These are phyloP conservation scores for Aphis craccivora DNA, from an alignment of 1,140 invertebrate species.

Conservation along the genomic window DNA sequence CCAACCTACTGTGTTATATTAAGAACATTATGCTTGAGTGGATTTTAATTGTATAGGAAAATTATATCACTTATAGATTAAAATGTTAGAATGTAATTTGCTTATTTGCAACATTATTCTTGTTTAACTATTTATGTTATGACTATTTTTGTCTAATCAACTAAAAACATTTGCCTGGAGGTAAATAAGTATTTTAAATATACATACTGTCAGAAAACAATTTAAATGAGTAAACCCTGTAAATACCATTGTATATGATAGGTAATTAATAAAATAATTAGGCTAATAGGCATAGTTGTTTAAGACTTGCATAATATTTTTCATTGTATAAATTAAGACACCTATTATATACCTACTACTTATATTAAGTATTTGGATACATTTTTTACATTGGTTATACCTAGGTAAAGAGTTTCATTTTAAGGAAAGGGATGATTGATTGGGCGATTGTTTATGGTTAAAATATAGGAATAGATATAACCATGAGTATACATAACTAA, in stretches of 20 bases:
- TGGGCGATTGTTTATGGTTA: too few species aligned
- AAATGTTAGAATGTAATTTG: background rate
- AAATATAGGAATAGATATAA: too few species aligned
- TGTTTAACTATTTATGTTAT: background rate
- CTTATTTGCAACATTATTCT: background rate
- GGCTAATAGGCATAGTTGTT: background rate
- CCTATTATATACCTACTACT: background rate
- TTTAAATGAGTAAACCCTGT: background rate
- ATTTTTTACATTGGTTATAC: background rate
- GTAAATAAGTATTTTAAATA: background rate
- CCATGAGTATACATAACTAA: background rate
- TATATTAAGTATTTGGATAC: background rate
- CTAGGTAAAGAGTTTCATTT: background rate
- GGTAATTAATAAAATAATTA: conserved; percentile 30
- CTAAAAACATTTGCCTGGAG: background rate
- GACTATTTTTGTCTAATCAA: background rate
- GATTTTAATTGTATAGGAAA: background rate
- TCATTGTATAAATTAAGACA: background rate
- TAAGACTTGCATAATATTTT: background rate
- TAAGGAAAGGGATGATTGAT: too few species aligned
- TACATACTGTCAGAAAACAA: background rate
- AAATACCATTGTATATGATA: background rate
- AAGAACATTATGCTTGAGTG: background rate
- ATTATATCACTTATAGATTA: conserved; percentile 4
- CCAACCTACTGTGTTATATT: background rate